phyloP scores from a whole-genome alignment of 1,140 invertebrate genomes.

The Euborellia annulipes region DNA sequence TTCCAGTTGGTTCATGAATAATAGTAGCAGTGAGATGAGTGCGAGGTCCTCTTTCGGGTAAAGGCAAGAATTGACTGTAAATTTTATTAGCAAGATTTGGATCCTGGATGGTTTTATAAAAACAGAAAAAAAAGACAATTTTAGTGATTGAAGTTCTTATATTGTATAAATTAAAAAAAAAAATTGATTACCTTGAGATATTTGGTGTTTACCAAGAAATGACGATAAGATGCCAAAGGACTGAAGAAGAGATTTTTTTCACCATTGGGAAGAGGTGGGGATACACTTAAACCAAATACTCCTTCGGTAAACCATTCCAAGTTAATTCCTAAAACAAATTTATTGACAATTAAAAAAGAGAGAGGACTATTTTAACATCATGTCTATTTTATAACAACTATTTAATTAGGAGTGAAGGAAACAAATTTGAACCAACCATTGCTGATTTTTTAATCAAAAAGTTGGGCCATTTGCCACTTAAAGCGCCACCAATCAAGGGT shows the following conservation, averaged over 20 bases:
- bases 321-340: slow-evolving; percentile 57
- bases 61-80: slow-evolving; percentile 51
- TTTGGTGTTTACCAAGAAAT: slow-evolving; percentile 58
- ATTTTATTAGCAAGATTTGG: slow-evolving; percentile 30
- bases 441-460: no score
- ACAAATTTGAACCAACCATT: no score
- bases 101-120: no score
- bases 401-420: no score
- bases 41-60: slow-evolving; percentile 42
- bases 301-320: slow-evolving; percentile 71
- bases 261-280: slow-evolving; percentile 43
- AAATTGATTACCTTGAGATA: slow-evolving; percentile 48
- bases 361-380: no score
- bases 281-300: slow-evolving; percentile 59
- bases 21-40: slow-evolving; percentile 51
- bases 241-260: slow-evolving; percentile 57
- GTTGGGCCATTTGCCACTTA: no score
- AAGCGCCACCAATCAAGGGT: no score
- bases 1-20: slow-evolving; percentile 47
- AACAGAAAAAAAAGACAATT: no score
- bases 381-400: no score
- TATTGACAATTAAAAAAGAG: no score
- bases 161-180: no score
- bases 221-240: slow-evolving; percentile 53
- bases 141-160: not conserved